Evolutionary conservation across 23 tunicate species (phyloP).

Genomic region (Ciona savignyi): DNA sequence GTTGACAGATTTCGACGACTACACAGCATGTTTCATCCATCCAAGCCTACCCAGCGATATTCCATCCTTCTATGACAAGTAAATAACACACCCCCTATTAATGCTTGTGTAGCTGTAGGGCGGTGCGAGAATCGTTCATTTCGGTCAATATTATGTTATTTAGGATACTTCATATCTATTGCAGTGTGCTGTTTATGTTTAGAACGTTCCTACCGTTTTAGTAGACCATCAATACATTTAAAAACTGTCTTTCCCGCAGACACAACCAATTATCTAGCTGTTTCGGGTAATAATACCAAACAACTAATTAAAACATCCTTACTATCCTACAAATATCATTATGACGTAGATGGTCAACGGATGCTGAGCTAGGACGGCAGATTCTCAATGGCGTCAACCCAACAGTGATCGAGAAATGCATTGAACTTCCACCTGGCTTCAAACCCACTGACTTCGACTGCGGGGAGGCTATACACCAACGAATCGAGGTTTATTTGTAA

Average conservation of each 20-base stretch:
- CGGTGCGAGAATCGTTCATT: no score
- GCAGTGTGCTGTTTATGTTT: no score
- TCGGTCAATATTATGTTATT: no score
- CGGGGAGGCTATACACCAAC: neutral
- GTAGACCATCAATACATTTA: neutral
- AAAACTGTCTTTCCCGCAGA: no score
- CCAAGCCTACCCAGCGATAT: conserved; percentile 19
- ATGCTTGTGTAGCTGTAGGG: no score
- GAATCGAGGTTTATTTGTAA: neutral
- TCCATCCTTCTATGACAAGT: conserved; percentile 19
- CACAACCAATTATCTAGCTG: neutral
- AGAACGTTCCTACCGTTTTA: no score
- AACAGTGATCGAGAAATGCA: conserved; percentile 7
- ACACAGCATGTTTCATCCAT: conserved; percentile 8
- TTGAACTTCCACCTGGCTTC: conserved; percentile 27
- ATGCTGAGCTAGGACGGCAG: conserved; percentile 58
- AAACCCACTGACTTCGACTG: conserved; percentile 17
- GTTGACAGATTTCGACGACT: conserved; percentile 10
- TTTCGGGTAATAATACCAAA: neutral
- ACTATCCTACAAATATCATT: neutral
- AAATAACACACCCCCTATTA: no score
- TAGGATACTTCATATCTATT: no score
- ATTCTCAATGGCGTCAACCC: conserved; percentile 63
- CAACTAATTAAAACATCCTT: no score
- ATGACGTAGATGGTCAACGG: conserved; percentile 42